Evolutionary conservation across 2,113 vertebrate species (phyloP), one percentile per base, ranked within the genome.

Genomic region (Hypanus sabinus): DNA sequence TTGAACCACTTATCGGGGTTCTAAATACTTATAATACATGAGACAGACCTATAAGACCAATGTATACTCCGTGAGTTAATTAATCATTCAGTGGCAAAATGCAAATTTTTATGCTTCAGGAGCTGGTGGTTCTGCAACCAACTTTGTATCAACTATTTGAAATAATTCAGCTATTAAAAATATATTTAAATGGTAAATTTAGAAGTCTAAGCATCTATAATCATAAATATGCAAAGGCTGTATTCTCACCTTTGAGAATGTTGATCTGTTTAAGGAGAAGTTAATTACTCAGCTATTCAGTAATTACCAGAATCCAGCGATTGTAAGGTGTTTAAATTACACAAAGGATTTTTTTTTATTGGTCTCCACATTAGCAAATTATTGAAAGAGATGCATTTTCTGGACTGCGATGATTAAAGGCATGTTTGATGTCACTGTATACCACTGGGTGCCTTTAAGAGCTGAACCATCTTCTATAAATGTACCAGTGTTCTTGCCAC

Each of bases 241-340:
- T 18, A 2, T 36, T 70, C 57, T 70, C 87, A 68, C 87, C 87
- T 91, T 91, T 18, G 16, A 91, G 87, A 68, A 91, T 91, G 65
- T 91, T 65, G 65, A 91, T 91, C 30, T 33, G 87, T 70, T 91
- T 91, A 20, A 27, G 60, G 87, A 91, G 62, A 68, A 36, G 62
- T 91, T 91, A 38, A 70, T 33, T 68, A 14, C 62, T 36, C 18
- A 68, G 16, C n/a, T 90, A 68, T 90, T 68, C 87, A 65, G 11
- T 36, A 68, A 91, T 91, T 91, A 91, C 88, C 88, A 70, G 88
- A 70, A 18, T 68, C 14, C 27, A 91, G 33, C n/a, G 3, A 24
- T 65, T 91, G 62, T 91, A 88, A 88, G n/a, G 30, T 62, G 62
- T 88, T 88, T 88, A 88, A 88, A 20, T 91, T 18, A 33, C 16